Evolutionary conservation across 2,797 vertebrate genomes (phyloP).

Genomic region (Parauchenoglanis ngamensis): DNA sequence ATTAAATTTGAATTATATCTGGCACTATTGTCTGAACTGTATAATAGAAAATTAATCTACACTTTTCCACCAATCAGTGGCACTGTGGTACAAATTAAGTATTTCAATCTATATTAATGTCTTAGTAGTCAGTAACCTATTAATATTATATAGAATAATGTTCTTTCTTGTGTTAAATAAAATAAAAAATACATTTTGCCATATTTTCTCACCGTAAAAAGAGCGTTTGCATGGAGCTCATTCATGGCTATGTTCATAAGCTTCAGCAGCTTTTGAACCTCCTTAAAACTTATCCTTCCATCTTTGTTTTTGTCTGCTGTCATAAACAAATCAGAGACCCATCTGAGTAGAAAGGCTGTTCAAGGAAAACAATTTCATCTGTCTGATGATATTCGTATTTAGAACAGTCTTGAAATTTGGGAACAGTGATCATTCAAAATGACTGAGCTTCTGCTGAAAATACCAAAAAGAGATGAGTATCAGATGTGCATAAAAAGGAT

Average conservation of each 20-base stretch:
- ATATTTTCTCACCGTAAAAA: constrained; percentile 81
- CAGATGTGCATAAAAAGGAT: constrained; percentile 71
- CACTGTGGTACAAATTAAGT: neutral
- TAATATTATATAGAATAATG: neutral
- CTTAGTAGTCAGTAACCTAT: neutral
- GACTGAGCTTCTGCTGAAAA: neutral
- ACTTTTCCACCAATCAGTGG: neutral
- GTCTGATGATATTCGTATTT: neutral
- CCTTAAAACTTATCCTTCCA: constrained; percentile 91
- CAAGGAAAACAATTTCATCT: constrained; percentile 67
- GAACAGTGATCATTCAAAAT: neutral
- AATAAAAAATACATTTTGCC: neutral
- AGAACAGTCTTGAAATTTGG: neutral
- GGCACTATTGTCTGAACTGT: neutral
- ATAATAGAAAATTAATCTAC: neutral
- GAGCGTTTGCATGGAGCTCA: constrained; percentile 81
- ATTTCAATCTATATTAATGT: neutral
- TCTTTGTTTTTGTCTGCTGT: constrained; percentile 95
- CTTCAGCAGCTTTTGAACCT: constrained; percentile 85
- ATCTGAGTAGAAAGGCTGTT: constrained; percentile 72
- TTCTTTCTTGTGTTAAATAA: neutral
- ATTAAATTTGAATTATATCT: neutral
- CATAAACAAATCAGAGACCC: constrained; percentile 94
- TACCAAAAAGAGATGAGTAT: neutral
- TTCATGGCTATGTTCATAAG: constrained; percentile 98